Evolutionary conservation across 2,113 vertebrate species (phyloP), one percentile per base, ranked within the genome.

Genomic region (Crotalus helleri): DNA sequence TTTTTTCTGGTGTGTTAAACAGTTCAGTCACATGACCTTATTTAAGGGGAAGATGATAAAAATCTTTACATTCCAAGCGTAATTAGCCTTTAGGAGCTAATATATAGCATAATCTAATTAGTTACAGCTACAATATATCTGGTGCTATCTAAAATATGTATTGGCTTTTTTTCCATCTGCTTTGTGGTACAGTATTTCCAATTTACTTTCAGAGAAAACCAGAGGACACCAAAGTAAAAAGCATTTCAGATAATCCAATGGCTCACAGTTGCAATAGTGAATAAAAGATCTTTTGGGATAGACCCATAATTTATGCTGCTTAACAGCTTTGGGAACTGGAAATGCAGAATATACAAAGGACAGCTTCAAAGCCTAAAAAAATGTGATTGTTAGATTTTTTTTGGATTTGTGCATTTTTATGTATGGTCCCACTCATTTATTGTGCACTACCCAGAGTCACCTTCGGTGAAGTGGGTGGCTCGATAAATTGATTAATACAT

Each of bases 11-110:
- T 3, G 6, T 0, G 0, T 54, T 33, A 51, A 23, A n/a, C 26
- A 91, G 29, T 46, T 90, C 88, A 15, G 3, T 33, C 85, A 17
- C 12, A 69, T 1, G 4, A 46, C 4, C 33, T 49, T 55, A 33
- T 92, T 93, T 21, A 92, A 86, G 94, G 93, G 88, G 64, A 55
- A 90, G 61, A 89, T 57, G 57, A 26, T 46, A 88, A 5, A 33
- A 69, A 81, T 53, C 89, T 53, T 53, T 5, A 74, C 93, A 57
- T 46, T 24, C 53, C 39, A 2, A 90, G 6, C 53, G 12, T 90
- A 93, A 90, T 93, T 46, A 29, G 13, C 21, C 57, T 29, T 21
- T 85, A 19, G 88, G 58, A 81, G 33, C 17, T 12, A 90, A 51
- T 33, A 8, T 39, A 39, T 0, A 94, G 10, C 39, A 8, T 59